Percentiles rank a stretch among this genome's conserved stretches.
phyloP scores from a whole-genome alignment of 2,797 vertebrate species.

The Smutsia gigantea region DNA sequence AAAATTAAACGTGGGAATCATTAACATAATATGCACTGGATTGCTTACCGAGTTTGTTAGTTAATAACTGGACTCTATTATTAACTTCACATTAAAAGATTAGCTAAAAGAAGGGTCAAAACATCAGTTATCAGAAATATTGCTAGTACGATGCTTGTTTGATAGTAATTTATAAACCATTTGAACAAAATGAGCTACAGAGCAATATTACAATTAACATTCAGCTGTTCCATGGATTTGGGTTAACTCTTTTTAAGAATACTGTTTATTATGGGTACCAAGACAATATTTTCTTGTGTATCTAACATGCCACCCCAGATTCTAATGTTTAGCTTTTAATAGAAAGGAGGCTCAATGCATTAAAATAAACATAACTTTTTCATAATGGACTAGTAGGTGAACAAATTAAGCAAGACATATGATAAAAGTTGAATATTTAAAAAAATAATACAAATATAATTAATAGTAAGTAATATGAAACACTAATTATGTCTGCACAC shows the following conservation, averaged over 20 bases:
- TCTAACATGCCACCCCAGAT: background rate
- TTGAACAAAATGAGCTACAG: slow-evolving; percentile 54
- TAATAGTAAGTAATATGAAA: background rate
- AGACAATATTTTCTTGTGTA: background rate
- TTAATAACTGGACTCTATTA: slow-evolving; percentile 66
- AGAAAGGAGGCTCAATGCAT: background rate
- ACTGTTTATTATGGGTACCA: slow-evolving; percentile 13
- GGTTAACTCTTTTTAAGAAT: slow-evolving; percentile 49
- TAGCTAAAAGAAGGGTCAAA: slow-evolving; percentile 65
- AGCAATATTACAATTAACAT: slow-evolving; percentile 59
- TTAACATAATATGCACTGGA: background rate
- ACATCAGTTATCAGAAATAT: slow-evolving; percentile 70
- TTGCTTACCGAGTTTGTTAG: slow-evolving; percentile 28
- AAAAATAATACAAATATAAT: background rate
- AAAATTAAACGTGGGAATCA: background rate
- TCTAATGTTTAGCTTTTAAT: background rate
- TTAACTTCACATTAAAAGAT: slow-evolving; percentile 68
- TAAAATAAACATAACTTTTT: background rate
- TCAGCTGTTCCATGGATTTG: slow-evolving; percentile 12
- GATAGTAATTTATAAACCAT: slow-evolving; percentile 63
- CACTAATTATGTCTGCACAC: background rate
- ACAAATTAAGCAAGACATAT: background rate
- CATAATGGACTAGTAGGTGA: background rate
- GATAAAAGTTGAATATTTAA: background rate
- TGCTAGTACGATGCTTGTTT: slow-evolving; percentile 41